Evolutionary conservation across 2,797 vertebrate genomes (phyloP).

Genomic region (Phrynocephalus vlangalii): DNA sequence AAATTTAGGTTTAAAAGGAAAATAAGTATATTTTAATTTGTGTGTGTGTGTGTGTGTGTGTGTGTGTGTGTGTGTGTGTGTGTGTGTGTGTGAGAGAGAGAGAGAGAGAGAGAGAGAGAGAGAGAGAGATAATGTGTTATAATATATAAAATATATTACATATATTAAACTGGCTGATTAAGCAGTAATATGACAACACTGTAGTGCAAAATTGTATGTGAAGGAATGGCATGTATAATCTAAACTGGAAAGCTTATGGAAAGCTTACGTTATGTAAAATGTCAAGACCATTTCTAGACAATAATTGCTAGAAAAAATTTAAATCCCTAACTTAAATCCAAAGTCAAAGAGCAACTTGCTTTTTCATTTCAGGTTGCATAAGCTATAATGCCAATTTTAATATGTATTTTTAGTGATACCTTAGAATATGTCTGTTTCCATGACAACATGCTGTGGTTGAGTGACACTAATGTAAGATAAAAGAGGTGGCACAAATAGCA

Average conservation of each 20-base stretch:
- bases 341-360: background rate
- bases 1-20: too few relatives aligned
- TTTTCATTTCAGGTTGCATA: background rate
- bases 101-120: too few relatives aligned
- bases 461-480: background rate
- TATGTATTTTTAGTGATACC: background rate
- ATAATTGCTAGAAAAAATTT: background rate
- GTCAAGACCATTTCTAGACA: background rate
- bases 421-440: background rate
- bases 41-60: background rate
- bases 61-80: too few relatives aligned
- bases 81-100: too few relatives aligned
- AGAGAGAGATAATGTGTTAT: too few relatives aligned
- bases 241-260: background rate
- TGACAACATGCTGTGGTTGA: background rate
- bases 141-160: too few relatives aligned
- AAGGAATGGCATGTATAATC: background rate
- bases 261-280: background rate
- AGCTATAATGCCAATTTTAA: background rate
- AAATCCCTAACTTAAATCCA: background rate
- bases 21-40: too few relatives aligned
- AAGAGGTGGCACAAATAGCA: constrained; percentile 5
- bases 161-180: background rate
- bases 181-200: background rate
- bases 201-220: background rate